Evolutionary conservation across 2,888 invertebrate genomes (phyloP).

Genomic region (Trimorus sp.): DNA sequence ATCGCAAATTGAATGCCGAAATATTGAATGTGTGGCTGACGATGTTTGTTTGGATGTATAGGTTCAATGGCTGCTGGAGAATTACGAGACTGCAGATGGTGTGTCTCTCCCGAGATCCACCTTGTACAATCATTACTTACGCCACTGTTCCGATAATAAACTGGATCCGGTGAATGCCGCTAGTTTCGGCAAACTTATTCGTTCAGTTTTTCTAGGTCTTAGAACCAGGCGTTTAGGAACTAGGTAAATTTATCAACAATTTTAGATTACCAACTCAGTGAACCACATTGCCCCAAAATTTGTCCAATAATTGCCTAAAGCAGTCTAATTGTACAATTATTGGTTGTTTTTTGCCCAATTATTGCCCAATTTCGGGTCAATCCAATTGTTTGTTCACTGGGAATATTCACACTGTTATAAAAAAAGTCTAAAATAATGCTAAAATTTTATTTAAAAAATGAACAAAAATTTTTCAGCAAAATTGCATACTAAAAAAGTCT

Average conservation of each 20-base stretch:
- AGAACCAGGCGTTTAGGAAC: conserved; percentile 97
- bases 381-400: too few relatives aligned
- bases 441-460: too few relatives aligned
- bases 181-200: conserved; percentile 99
- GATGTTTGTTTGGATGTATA: not conserved
- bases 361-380: too few relatives aligned
- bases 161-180: conserved; percentile 99
- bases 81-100: conserved; percentile 99
- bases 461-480: too few relatives aligned
- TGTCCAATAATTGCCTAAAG: too few relatives aligned
- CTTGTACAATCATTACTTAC: conserved; percentile 97
- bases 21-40: not conserved
- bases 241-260: conserved; percentile 82
- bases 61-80: conserved; percentile 98
- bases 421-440: too few relatives aligned
- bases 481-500: too few relatives aligned
- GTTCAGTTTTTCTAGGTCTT: conserved; percentile 98
- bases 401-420: too few relatives aligned
- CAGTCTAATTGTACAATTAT: too few relatives aligned
- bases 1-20: not conserved
- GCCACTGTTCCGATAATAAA: conserved; percentile 96
- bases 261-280: too few relatives aligned
- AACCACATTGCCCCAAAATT: too few relatives aligned
- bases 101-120: conserved; percentile 97
- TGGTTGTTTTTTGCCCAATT: too few relatives aligned